Conservation (phyloP, 53 echinoderm and acorn worm genomes). For the Henricia sp. region DNA sequence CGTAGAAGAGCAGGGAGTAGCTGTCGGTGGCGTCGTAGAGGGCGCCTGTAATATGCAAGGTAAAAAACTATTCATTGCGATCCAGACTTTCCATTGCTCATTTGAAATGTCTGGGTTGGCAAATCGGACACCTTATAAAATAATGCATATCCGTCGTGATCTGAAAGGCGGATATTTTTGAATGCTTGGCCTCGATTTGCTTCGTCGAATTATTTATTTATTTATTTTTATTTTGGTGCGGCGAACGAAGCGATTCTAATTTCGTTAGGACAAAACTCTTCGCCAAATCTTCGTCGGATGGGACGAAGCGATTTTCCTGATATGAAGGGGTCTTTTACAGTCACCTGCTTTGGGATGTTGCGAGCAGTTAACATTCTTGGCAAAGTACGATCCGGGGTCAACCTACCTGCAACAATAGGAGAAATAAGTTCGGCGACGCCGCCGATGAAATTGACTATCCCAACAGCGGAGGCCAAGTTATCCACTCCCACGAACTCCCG, state of each 20-base stretch:
- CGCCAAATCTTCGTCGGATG: too few relatives aligned
- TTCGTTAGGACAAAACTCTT: too few relatives aligned
- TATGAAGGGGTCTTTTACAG: neutral
- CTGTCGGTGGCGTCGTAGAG: conserved; percentile 28
- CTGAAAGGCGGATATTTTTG: neutral
- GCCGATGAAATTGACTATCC: neutral
- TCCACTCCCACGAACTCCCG: conserved; percentile 18
- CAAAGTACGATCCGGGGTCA: too few relatives aligned
- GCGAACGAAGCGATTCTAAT: too few relatives aligned
- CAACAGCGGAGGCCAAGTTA: conserved; percentile 4
- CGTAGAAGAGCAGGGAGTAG: conserved; percentile 1
- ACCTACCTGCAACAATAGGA: conserved; percentile 20
- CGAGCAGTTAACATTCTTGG: too few relatives aligned
- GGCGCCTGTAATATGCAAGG: neutral
- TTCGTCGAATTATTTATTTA: too few relatives aligned
- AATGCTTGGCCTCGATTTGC: neutral
- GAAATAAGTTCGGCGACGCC: neutral
- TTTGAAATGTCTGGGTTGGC: too few relatives aligned
- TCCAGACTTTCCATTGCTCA: neutral
- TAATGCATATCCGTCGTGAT: neutral
- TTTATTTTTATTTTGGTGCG: too few relatives aligned
- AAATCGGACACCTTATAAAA: neutral
- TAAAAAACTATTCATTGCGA: neutral
- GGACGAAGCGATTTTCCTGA: too few relatives aligned
- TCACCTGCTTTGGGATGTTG: too few relatives aligned